phyloP scores from a whole-genome alignment of 2,797 vertebrate genomes.

The Numenius phaeopus region DNA sequence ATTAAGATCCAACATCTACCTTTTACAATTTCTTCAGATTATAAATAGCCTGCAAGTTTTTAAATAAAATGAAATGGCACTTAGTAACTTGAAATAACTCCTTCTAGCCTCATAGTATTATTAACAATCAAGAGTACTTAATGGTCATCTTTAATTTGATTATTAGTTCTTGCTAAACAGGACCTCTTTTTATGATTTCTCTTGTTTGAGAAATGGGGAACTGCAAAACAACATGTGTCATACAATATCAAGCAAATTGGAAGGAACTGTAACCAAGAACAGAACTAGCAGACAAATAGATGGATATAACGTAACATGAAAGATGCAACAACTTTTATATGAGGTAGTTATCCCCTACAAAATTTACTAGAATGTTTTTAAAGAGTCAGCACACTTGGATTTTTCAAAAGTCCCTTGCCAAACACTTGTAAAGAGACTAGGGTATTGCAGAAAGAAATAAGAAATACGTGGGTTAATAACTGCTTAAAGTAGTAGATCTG shows the following conservation, averaged over 20 bases:
- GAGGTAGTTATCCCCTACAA: background rate
- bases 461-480: background rate
- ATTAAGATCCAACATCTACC: background rate
- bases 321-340: conserved; percentile 3
- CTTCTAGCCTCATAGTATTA: background rate
- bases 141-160: conserved; percentile 5
- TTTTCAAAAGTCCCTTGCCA: background rate
- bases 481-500: background rate
- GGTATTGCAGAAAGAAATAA: background rate
- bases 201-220: background rate
- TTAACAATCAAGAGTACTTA: background rate
- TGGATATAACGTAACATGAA: conserved; percentile 1
- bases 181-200: background rate
- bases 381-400: background rate
- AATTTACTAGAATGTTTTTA: conserved; percentile 12
- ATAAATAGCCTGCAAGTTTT: background rate
- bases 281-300: background rate
- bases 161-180: background rate
- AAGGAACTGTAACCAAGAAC: conserved; percentile 34
- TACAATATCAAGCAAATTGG: background rate
- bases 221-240: background rate
- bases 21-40: conserved; percentile 1
- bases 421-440: background rate
- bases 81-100: background rate
- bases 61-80: background rate